Evolutionary conservation across 2,888 invertebrate genomes (phyloP), one percentile per base, ranked within the genome.

Genomic region (Coelinius sp.): DNA sequence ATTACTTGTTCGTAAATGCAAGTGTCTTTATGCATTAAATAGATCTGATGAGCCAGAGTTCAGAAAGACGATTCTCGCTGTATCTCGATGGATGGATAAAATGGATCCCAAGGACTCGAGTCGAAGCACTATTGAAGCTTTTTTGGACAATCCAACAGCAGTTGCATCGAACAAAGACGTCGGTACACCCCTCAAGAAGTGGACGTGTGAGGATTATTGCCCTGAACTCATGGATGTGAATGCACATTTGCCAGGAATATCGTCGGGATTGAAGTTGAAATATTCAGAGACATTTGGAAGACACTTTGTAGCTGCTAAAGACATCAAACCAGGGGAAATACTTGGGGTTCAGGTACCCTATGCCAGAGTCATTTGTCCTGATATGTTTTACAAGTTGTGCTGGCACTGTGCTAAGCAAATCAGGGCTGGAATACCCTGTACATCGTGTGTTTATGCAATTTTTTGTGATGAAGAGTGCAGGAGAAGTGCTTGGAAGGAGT

Each of bases 401-500:
- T 46, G 46, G 46, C 17, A 46, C 6, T 46, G 46, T 46, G 2
- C 8, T 7, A n/a, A 44, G 44, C 12, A n/a, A 8, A 44, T 88
- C 76, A 88, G 90, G 80, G 90, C 91, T 74, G 89, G 92, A 65
- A 86, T 92, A 62, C 93, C 94, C 1, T 95, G 94, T 82, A 80
- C 89, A 2, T 80, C 82, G 70, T 95, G 94, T 83, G 90, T 91
- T 38, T 88, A 91, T 89, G 91, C 91, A 17, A 86, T 93, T 78
- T 95, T 92, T 82, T 94, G 94, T 79, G 90, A 92, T 80, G 88
- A 89, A 62, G 85, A 88, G 53, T 97, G 97, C 83, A 90, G 89
- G 76, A 85, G 89, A 3, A 86, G 86, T 0, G 94, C 95, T 1
- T 92, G 90, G 89, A 85, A 89, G 41, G 89, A 90, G 14, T 94